Base-by-base conservation (phyloP, 1,140 invertebrate genomes). In the Drosophila pandora region DNA sequence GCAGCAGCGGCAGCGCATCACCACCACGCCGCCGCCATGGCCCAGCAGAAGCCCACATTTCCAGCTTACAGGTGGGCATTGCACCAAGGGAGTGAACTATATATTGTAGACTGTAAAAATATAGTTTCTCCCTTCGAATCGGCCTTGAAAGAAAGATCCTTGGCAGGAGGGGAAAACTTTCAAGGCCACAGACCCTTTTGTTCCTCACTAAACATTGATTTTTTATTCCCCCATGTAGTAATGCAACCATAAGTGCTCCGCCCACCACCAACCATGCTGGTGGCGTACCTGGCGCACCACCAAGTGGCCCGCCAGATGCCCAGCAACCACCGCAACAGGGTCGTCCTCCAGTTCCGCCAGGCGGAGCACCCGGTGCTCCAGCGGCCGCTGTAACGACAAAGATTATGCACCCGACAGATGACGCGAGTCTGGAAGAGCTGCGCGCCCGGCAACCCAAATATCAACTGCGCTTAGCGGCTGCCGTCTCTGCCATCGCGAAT, bases 381-480 rank as follows among this genome's bases (percentile, higher is more conserved):
- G 90, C 56, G 64, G 87, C 61, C 54, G 93, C 89, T 61, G 95
- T 96, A 25, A 95, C 96, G 17, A 97, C 97, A 90, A 97, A 97
- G 93, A 98, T 99, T 55, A 95, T 99, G 83, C 98, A 99, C 92
- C 98, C 98, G 23, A 95, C 96, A 23, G 97, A 99, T 92, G 98
- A 99, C 93, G 95, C 98, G 43, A 98, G 97, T 47, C 84, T 98
- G 93, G 97, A 98, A 91, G 97, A 98, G 93, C 95, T 97, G 70
- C 93, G 96, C 55, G 95, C 97, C 9, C 94, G 95, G 65, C 92
- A 95, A 81, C 93, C 95, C 2, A 96, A 96, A 90, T 98, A 98
- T 55, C 87, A 87, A 54, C 61, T 57, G 34, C 89, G 83, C 13
- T n/a, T 81, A 23, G 67, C 90, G 7, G 72, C 75, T 76, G 30